A percentile compares a stretch with the other conserved stretches of the same genome.
These are phyloP conservation scores for Musca domestica DNA, from an alignment of 1,140 invertebrate species.

Conservation along the genomic window DNA sequence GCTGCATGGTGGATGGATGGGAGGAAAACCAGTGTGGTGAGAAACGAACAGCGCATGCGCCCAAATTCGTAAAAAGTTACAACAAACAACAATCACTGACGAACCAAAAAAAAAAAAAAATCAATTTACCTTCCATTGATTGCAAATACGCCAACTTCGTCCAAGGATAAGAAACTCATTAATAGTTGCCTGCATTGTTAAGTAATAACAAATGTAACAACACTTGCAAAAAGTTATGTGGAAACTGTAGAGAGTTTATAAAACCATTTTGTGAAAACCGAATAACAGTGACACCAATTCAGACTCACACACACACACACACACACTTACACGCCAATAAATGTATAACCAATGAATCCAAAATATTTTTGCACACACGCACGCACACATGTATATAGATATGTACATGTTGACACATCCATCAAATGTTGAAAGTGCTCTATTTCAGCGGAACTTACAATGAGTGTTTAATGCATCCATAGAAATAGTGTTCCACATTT, in stretches of 20 bases:
- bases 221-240: neutral
- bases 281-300: neutral
- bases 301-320: neutral
- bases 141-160: conserved; percentile 6
- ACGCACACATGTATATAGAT: no score
- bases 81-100: no score
- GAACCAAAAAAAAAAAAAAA: neutral
- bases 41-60: no score
- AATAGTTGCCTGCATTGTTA: neutral
- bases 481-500: no score
- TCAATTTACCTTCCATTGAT: conserved; percentile 8
- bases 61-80: no score
- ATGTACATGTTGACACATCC: no score
- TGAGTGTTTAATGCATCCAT: no score
- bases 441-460: no score
- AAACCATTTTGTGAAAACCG: neutral
- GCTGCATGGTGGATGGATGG: no score
- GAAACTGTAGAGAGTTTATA: neutral
- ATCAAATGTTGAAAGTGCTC: no score
- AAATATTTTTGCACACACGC: neutral
- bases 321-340: neutral
- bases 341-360: neutral
- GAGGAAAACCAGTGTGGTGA: no score
- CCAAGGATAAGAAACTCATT: conserved; percentile 8
- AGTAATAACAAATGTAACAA: neutral